Evolutionary conservation across 2,797 vertebrate genomes (phyloP).

Genomic region (Urophycis tenuis): DNA sequence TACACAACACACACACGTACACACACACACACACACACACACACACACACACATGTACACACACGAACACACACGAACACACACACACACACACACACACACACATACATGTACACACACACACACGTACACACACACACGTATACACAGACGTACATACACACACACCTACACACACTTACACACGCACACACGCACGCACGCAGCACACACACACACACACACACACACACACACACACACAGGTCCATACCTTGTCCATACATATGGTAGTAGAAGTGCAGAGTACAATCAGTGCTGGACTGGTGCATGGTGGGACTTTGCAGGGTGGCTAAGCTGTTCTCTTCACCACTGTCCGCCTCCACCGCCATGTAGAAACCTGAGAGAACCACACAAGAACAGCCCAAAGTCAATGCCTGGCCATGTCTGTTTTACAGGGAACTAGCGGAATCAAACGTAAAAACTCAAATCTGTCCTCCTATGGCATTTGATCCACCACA

Average conservation of each 20-base stretch:
- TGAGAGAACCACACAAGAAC: conserved; percentile 25
- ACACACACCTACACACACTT: background rate
- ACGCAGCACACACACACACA: background rate
- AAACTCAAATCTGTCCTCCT: background rate
- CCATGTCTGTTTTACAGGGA: background rate
- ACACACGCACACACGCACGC: no score
- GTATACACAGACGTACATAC: no score
- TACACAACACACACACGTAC: no score
- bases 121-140: background rate
- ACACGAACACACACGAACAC: no score
- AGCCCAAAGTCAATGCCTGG: background rate
- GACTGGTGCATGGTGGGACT: conserved; percentile 62
- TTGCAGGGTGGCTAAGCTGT: conserved; percentile 60
- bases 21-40: no score
- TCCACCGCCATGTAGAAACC: conserved; percentile 71
- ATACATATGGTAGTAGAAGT: conserved; percentile 70
- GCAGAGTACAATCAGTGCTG: conserved; percentile 59
- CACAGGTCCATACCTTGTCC: conserved; percentile 58
- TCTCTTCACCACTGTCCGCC: conserved; percentile 31
- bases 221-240: background rate
- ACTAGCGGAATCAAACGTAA: background rate
- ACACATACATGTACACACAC: no score
- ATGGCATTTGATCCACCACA: background rate
- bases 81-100: no score
- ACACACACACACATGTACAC: background rate